Percentiles rank a stretch among this genome's conserved stretches.
phyloP scores from a whole-genome alignment of 37 sponge, comb jelly and placozoan genomes.

The Tethya wilhelma region DNA sequence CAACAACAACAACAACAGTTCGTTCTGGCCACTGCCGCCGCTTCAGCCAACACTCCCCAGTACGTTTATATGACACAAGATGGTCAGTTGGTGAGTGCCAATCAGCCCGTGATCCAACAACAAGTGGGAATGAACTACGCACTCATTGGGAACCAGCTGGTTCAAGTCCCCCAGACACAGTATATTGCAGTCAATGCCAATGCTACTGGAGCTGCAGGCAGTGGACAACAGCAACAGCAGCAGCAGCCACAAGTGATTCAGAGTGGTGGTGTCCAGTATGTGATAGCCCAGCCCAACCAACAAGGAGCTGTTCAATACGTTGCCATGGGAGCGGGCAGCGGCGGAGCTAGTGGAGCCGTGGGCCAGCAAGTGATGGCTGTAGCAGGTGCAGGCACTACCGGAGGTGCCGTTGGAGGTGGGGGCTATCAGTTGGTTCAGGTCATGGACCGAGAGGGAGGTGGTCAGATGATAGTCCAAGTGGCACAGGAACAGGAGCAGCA shows the following conservation, averaged over 20 bases:
- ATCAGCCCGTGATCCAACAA: constrained; percentile 16
- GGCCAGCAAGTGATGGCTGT: background rate
- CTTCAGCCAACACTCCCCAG: constrained; percentile 10
- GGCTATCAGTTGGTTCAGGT: constrained; percentile 1
- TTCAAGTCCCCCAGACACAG: constrained; percentile 27
- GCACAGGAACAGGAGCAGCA: background rate
- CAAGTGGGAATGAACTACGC: constrained; percentile 45
- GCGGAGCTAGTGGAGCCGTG: background rate
- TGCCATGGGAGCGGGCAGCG: constrained; percentile 4
- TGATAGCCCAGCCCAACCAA: constrained; percentile 10
- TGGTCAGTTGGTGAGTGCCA: constrained; percentile 4
- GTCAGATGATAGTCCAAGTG: constrained; percentile 21
- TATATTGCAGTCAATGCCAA: constrained; percentile 10
- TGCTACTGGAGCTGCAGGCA: background rate
- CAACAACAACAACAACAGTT: background rate
- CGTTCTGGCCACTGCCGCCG: background rate
- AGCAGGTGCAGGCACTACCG: background rate
- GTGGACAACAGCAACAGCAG: background rate
- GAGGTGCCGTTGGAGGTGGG: background rate
- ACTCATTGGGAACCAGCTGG: constrained; percentile 50
- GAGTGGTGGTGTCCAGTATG: constrained; percentile 13
- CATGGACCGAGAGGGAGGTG: background rate
- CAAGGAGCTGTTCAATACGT: constrained; percentile 42
- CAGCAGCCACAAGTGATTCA: no score
- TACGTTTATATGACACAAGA: constrained; percentile 50